These are phyloP conservation scores for Limnodromus scolopaceus DNA, from an alignment of 2,797 vertebrate species.

Conservation along the genomic window DNA sequence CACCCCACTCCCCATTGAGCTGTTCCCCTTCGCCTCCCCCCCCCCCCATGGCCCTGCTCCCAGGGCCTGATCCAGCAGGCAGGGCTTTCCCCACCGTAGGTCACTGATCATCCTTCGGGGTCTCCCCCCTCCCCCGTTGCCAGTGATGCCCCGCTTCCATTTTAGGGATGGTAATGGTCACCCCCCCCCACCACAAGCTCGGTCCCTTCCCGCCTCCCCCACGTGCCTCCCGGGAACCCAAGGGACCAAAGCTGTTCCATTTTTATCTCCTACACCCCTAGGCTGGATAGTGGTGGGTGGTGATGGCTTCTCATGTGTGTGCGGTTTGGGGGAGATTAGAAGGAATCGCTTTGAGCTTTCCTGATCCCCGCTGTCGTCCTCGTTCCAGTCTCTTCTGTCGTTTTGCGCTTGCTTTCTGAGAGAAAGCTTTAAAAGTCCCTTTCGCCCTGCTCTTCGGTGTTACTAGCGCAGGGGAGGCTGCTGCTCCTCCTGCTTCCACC, in stretches of 20 bases:
- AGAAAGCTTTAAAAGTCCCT: constrained; percentile 49
- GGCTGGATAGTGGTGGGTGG: constrained; percentile 31
- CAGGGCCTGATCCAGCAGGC: not conserved
- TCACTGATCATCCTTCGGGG: not conserved
- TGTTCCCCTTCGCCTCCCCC: not conserved
- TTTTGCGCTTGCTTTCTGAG: not conserved
- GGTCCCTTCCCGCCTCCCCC: not conserved
- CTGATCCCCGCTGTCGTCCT: not conserved
- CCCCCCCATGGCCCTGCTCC: not conserved
- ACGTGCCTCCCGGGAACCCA: constrained; percentile 11
- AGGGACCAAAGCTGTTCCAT: constrained; percentile 21
- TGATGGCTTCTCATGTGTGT: constrained; percentile 1
- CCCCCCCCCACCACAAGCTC: not conserved
- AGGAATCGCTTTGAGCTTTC: constrained; percentile 40
- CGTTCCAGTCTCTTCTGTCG: not conserved
- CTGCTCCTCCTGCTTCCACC: not conserved
- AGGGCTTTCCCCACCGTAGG: not conserved
- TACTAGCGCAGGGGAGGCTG: not conserved
- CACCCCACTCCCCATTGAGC: not conserved
- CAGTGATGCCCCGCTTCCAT: constrained; percentile 18
- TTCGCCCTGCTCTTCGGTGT: not conserved
- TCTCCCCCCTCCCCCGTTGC: not conserved
- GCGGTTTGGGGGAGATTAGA: constrained; percentile 50
- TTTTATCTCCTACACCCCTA: constrained; percentile 50
- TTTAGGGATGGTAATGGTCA: not conserved